Evolutionary conservation across 2,113 vertebrate genomes (phyloP).

Genomic region (Urocitellus parryii): DNA sequence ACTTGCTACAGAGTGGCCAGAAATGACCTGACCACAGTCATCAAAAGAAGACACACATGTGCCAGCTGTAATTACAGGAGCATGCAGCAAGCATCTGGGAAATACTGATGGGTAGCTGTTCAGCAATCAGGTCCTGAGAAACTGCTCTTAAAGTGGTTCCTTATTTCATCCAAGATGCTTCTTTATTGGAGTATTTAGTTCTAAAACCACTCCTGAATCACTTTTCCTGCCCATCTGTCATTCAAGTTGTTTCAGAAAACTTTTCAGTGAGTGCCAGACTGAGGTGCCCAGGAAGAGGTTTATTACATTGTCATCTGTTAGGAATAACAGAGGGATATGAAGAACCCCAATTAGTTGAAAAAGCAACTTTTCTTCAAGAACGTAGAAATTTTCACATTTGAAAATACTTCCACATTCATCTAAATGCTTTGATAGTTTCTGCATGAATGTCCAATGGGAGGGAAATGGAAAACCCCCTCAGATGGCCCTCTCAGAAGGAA

Average conservation of each 20-base stretch:
- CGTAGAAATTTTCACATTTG: not conserved
- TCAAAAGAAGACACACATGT: not conserved
- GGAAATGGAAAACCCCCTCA: not conserved
- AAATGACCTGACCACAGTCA: not conserved
- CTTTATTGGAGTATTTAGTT: not conserved
- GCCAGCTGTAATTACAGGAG: not conserved
- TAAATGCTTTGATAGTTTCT: not conserved
- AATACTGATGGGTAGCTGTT: not conserved
- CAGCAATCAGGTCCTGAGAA: not conserved
- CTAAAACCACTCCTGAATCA: conserved; percentile 13
- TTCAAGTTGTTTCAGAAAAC: not conserved
- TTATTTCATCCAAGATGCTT: not conserved
- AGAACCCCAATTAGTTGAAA: not conserved
- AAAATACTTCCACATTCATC: not conserved
- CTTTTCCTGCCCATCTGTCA: not conserved
- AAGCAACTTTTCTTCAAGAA: not conserved
- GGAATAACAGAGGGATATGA: conserved; percentile 2
- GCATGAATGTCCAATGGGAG: not conserved
- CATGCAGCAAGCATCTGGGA: not conserved
- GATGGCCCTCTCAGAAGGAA: not conserved
- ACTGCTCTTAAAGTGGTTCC: not conserved
- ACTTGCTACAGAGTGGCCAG: not conserved
- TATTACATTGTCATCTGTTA: conserved; percentile 27
- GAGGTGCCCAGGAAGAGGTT: not conserved
- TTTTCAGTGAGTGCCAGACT: not conserved